Evolutionary conservation across 2,113 vertebrate species (phyloP), one percentile per base, ranked within the genome.

Genomic region (Cyprinus carpio): DNA sequence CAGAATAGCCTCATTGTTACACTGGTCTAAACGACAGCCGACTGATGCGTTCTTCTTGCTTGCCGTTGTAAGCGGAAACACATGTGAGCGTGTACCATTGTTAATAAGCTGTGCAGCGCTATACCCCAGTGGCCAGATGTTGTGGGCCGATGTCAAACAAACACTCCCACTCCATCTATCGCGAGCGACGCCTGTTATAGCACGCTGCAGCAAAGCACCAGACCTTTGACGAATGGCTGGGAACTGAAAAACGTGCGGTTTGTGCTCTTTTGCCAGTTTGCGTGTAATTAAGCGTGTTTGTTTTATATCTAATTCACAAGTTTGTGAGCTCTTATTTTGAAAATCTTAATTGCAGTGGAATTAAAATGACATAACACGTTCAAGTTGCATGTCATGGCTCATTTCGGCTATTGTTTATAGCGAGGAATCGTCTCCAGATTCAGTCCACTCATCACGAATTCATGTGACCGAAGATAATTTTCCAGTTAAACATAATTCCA

Each of bases 71-170:
- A 95, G 93, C 88, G 90, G 92, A 95, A 95, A 95, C 94, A 92
- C 91, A 95, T 95, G 93, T 91, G 87, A 71, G 92, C 88, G 90
- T 88, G 91, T 92, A 93, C 91, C 93, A 86, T 93, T 92, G 93
- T 92, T 95, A 94, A 95, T 93, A 94, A 92, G 92, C 92, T 92
- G 91, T 89, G 87, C 91, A 88, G 88, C 54, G 29, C 89, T 90
- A 92, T 93, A 89, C 93, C 91, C 92, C 88, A 87, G 90, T 91
- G 91, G 90, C 93, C 93, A 94, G 93, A 95, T 95, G 93, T 94
- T 94, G 93, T 93, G 92, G 92, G 93, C 90, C 90, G 93, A 95
- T 92, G 93, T 94, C 94, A 95, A 95, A 93, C 93, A 93, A 93
- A 93, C 86, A 89, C 90, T 92, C 88, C 75, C 84, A 84, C 90